These are phyloP conservation scores for Venustaconcha ellipsiformis DNA, from an alignment of 1,140 invertebrate genomes.

Conservation along the genomic window DNA sequence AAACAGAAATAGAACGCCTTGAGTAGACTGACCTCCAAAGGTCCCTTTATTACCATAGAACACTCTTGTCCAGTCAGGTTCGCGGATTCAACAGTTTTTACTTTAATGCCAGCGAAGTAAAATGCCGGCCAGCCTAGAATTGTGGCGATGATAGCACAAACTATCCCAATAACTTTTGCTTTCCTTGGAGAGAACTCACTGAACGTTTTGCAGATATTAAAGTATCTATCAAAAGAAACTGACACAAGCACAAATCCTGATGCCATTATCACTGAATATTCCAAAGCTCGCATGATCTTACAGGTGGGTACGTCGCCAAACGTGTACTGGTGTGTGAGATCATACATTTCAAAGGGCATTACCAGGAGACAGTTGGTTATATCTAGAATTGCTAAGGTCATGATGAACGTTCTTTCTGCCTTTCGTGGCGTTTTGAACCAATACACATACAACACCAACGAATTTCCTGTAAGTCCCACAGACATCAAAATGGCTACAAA, in stretches of 20 bases:
- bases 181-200: slow-evolving; percentile 33
- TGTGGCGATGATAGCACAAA: slow-evolving; percentile 30
- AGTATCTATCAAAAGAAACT: slow-evolving; percentile 53
- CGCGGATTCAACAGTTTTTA: not conserved
- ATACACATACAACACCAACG: slow-evolving; percentile 49
- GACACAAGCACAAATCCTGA: slow-evolving; percentile 52
- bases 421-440: slow-evolving; percentile 39
- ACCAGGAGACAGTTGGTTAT: slow-evolving; percentile 46
- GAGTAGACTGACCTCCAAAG: slow-evolving; percentile 5
- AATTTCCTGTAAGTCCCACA: slow-evolving; percentile 48
- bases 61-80: slow-evolving; percentile 20
- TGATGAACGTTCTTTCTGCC: slow-evolving; percentile 53
- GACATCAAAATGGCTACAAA: slow-evolving; percentile 34
- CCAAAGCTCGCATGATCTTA: slow-evolving; percentile 43
- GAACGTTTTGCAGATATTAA: slow-evolving; percentile 44
- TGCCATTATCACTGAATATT: slow-evolving; percentile 38
- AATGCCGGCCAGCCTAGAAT: slow-evolving; percentile 26
- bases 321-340: slow-evolving; percentile 44
- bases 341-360: slow-evolving; percentile 58
- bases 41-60: slow-evolving; percentile 24
- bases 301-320: slow-evolving; percentile 42
- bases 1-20: slow-evolving; percentile 25
- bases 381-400: slow-evolving; percentile 54
- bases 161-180: slow-evolving; percentile 32
- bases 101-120: slow-evolving; percentile 38